Conservation (phyloP, 2,888 invertebrate genomes). For the Carpatolechia fugitivella region DNA sequence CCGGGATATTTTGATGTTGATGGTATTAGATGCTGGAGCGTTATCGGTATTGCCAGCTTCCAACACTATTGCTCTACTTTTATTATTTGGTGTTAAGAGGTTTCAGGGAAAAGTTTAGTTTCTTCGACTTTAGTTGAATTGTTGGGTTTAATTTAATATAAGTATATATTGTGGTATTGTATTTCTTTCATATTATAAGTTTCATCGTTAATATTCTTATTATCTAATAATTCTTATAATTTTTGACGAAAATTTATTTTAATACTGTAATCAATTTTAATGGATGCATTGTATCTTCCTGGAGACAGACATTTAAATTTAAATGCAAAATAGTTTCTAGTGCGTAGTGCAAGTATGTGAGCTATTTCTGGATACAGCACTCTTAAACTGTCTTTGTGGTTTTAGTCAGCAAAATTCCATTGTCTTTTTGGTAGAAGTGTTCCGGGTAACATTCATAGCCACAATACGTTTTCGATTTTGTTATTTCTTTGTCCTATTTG, state of each 20-base stretch:
- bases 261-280: too few relatives aligned
- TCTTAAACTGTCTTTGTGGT: conserved; percentile 13
- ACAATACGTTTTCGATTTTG: conserved; percentile 7
- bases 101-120: not conserved
- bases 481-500: not conserved
- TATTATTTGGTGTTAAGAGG: not conserved
- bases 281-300: not conserved
- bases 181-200: too few relatives aligned
- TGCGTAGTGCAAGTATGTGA: not conserved
- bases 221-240: too few relatives aligned
- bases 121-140: too few relatives aligned
- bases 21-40: not conserved
- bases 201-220: too few relatives aligned
- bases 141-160: too few relatives aligned
- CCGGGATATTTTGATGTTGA: not conserved
- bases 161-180: too few relatives aligned
- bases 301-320: not conserved
- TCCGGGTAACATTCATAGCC: conserved; percentile 14
- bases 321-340: too few relatives aligned
- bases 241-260: not conserved
- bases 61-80: not conserved
- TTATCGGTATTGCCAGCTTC: not conserved
- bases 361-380: not conserved
- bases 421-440: conserved; percentile 9
- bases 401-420: conserved; percentile 15